Evolutionary conservation across 2,797 vertebrate species (phyloP).

Genomic region (Pantherophis vulpinus): DNA sequence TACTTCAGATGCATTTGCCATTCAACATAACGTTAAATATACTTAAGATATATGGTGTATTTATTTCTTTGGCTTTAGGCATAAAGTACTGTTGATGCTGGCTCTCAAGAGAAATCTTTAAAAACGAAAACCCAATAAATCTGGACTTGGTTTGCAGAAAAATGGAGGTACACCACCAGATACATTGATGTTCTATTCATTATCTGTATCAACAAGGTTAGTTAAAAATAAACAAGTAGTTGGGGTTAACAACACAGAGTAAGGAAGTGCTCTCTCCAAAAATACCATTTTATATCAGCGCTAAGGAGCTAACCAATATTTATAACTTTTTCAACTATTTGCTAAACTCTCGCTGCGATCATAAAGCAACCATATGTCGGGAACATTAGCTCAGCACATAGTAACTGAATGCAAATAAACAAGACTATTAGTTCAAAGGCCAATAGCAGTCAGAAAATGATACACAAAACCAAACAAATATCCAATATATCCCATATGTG

Average conservation of each 20-base stretch:
- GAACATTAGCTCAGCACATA: background rate
- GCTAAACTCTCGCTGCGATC: background rate
- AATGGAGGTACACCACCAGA: constrained; percentile 35
- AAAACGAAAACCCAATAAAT: constrained; percentile 53
- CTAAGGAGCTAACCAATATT: background rate
- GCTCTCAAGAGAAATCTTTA: constrained; percentile 50
- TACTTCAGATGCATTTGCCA: constrained; percentile 44
- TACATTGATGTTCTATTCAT: constrained; percentile 36
- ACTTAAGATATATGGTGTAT: constrained; percentile 38
- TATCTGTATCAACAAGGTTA: constrained; percentile 11
- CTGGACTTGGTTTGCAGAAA: constrained; percentile 45
- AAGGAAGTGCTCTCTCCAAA: background rate
- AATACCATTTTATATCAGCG: background rate
- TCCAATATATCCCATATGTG: background rate
- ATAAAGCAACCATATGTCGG: background rate
- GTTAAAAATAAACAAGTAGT: background rate
- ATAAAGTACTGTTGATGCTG: constrained; percentile 50
- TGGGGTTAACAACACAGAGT: constrained; percentile 1
- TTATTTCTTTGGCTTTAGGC: constrained; percentile 48
- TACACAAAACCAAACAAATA: background rate
- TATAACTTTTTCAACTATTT: background rate
- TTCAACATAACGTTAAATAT: constrained; percentile 31
- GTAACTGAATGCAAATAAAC: background rate
- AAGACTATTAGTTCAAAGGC: background rate
- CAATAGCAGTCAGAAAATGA: background rate